Percentiles rank a stretch among this genome's conserved stretches.
These are phyloP conservation scores for Mimas tiliae DNA, from an alignment of 2,888 invertebrate species.

Conservation along the genomic window DNA sequence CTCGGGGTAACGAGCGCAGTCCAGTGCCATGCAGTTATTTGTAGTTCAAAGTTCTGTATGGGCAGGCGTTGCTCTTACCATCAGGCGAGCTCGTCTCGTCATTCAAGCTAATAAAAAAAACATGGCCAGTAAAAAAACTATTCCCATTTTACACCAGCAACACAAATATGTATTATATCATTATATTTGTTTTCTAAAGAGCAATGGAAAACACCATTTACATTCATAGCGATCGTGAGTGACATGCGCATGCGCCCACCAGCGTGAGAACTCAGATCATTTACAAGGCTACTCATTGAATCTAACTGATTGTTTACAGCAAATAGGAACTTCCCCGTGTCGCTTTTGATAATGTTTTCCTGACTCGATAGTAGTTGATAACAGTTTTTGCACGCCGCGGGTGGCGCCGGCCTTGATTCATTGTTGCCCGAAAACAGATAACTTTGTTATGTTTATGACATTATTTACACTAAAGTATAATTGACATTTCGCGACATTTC, in stretches of 20 bases:
- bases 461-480: not conserved
- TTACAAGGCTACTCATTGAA: conserved; percentile 49
- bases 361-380: conserved; percentile 7
- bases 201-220: not conserved
- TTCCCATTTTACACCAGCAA: too few relatives aligned
- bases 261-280: conserved; percentile 56
- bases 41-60: too few relatives aligned
- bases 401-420: conserved; percentile 18
- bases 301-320: conserved; percentile 44
- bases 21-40: too few relatives aligned
- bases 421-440: conserved; percentile 15
- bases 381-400: conserved; percentile 14
- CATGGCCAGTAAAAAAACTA: too few relatives aligned
- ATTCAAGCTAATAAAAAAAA: too few relatives aligned
- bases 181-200: not conserved
- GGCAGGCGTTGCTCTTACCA: too few relatives aligned
- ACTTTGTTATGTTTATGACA: not conserved
- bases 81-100: too few relatives aligned
- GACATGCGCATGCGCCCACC: conserved; percentile 40
- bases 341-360: conserved; percentile 15
- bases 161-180: not conserved
- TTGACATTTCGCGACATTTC: not conserved
- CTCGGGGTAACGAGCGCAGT: too few relatives aligned
- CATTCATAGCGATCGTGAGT: not conserved
- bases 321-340: conserved; percentile 29